Evolutionary conservation across 1,140 invertebrate species (phyloP).

Genomic region (Drosophila obscura): DNA sequence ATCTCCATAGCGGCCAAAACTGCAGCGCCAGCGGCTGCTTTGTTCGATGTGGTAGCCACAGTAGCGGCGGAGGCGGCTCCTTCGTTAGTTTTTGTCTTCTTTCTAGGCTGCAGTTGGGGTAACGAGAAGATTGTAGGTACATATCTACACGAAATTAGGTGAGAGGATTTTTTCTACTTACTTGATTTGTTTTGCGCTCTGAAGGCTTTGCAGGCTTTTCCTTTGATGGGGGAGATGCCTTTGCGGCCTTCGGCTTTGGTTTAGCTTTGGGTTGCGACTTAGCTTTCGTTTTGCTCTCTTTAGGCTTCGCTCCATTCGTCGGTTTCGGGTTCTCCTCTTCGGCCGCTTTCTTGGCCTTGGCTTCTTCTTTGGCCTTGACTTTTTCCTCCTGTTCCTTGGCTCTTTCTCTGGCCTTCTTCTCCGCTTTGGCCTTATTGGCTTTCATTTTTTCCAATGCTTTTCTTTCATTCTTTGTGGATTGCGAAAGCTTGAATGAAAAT

Average conservation of each 20-base stretch:
- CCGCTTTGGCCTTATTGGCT: slow-evolving; percentile 1
- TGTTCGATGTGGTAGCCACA: neutral
- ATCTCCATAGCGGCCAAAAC: too few species aligned
- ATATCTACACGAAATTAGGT: too few species aligned
- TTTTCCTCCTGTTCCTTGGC: neutral
- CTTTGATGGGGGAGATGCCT: neutral
- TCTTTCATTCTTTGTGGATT: slow-evolving; percentile 7
- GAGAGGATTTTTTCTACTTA: neutral
- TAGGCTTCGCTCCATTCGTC: too few species aligned
- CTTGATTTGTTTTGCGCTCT: slow-evolving; percentile 16
- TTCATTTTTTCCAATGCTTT: slow-evolving; percentile 49
- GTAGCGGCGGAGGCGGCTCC: neutral
- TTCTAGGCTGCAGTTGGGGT: slow-evolving; percentile 10
- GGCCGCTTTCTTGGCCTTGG: neutral
- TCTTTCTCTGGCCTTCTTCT: slow-evolving; percentile 1
- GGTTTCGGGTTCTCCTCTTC: too few species aligned
- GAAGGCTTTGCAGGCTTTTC: slow-evolving; percentile 9
- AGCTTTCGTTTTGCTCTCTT: too few species aligned
- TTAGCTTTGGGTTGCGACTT: too few species aligned
- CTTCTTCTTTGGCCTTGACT: neutral
- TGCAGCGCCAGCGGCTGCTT: too few species aligned
- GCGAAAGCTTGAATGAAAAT: slow-evolving; percentile 50
- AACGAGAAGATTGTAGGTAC: too few species aligned
- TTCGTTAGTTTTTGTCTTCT: slow-evolving; percentile 10
- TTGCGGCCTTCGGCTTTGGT: neutral